A percentile compares a stretch with the other conserved stretches of the same genome.
Conservation (phyloP, 2,888 invertebrate genomes). For the Perizoma affinitatum region DNA sequence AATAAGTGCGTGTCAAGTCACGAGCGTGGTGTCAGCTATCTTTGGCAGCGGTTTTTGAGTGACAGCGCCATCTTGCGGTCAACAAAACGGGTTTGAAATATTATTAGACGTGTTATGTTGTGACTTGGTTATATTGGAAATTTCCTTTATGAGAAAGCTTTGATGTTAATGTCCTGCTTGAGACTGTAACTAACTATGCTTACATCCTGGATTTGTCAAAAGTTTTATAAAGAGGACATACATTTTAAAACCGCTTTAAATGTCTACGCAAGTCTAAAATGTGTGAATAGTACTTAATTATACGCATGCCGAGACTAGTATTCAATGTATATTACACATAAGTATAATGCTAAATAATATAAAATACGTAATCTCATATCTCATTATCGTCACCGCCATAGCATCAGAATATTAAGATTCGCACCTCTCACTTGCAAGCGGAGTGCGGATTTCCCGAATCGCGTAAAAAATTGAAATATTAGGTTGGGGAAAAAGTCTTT, state of each 20-base stretch:
- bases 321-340: too few relatives aligned
- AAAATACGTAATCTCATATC: conserved; percentile 1
- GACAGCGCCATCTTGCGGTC: conserved; percentile 38
- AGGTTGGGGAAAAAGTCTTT: too few relatives aligned
- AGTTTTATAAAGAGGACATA: too few relatives aligned
- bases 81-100: conserved; percentile 24
- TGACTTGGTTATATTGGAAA: not conserved
- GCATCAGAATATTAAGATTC: conserved; percentile 15
- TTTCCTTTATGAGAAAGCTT: not conserved
- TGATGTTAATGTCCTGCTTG: not conserved
- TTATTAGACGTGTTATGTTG: conserved; percentile 7
- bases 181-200: too few relatives aligned
- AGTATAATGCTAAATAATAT: conserved; percentile 5
- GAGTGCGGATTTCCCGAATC: conserved; percentile 9
- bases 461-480: not conserved
- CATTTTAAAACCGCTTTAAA: too few relatives aligned
- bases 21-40: conserved; percentile 19
- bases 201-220: too few relatives aligned
- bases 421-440: conserved; percentile 18
- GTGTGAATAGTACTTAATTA: too few relatives aligned
- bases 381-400: not conserved
- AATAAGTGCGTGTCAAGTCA: conserved; percentile 38
- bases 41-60: conserved; percentile 28
- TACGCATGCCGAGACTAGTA: too few relatives aligned
- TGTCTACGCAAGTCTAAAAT: too few relatives aligned